A percentile compares a stretch with the other conserved stretches of the same genome.
Evolutionary conservation across 2,888 invertebrate genomes (phyloP).

Genomic region (Chironomus riparius): DNA sequence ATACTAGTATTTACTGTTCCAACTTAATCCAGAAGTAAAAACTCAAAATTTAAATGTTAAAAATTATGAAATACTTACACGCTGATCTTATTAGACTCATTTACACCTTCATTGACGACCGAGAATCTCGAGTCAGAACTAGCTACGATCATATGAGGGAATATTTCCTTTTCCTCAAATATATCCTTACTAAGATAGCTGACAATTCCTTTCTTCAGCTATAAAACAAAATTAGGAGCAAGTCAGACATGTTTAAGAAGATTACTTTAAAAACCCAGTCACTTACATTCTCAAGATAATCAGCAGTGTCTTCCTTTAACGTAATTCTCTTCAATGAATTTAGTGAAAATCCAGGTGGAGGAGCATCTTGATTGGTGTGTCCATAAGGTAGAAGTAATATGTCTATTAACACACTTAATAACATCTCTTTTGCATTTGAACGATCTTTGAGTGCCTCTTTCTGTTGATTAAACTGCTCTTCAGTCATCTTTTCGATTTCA

Average conservation of each 20-base stretch:
- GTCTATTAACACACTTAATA: conserved; percentile 72
- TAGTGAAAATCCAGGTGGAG: conserved; percentile 70
- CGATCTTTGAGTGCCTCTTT: conserved; percentile 56
- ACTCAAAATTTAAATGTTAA: background rate
- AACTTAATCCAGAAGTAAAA: background rate
- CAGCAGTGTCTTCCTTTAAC: conserved; percentile 62
- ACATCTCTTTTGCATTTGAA: conserved; percentile 44
- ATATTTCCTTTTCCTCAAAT: conserved; percentile 62
- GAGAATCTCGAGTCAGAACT: conserved; percentile 83
- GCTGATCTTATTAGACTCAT: conserved; percentile 69
- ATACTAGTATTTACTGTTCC: no score
- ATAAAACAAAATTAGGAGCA: conserved; percentile 27
- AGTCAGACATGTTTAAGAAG: background rate
- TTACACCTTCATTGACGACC: conserved; percentile 80
- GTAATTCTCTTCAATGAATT: conserved; percentile 67
- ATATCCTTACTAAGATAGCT: conserved; percentile 73
- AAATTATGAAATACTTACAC: conserved; percentile 43
- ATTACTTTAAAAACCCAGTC: no score
- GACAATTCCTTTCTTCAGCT: conserved; percentile 68
- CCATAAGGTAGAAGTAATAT: conserved; percentile 78
- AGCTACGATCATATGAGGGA: conserved; percentile 71
- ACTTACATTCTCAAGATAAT: conserved; percentile 68
- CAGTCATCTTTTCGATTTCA: conserved; percentile 49
- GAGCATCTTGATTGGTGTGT: conserved; percentile 43
- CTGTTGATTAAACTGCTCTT: no score